Evolutionary conservation across 2,113 vertebrate species (phyloP).

Genomic region (Corydoras sp.): DNA sequence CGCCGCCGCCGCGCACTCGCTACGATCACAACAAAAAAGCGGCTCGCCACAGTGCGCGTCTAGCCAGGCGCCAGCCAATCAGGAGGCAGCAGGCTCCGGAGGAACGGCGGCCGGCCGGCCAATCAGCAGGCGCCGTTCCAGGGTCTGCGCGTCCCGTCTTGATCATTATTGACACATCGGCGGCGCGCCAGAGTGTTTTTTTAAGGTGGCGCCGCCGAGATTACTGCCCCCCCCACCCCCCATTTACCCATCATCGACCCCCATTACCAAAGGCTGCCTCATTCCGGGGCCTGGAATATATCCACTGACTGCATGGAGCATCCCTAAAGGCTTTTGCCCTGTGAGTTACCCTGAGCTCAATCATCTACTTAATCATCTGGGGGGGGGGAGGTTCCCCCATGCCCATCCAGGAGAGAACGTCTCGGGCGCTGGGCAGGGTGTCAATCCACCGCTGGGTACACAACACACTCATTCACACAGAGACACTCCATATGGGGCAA

Average conservation of each 20-base stretch:
- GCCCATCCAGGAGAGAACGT: too few relatives aligned
- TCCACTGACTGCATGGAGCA: too few relatives aligned
- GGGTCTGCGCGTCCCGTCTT: slow-evolving; percentile 44
- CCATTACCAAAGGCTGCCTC: not conserved
- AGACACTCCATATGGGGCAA: too few relatives aligned
- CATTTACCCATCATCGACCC: slow-evolving; percentile 16
- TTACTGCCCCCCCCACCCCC: slow-evolving; percentile 21
- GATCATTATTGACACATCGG: slow-evolving; percentile 63
- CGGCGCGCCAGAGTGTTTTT: slow-evolving; percentile 52
- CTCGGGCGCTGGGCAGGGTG: too few relatives aligned
- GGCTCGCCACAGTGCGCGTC: slow-evolving; percentile 61
- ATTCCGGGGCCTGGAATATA: too few relatives aligned
- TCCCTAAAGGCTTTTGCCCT: too few relatives aligned
- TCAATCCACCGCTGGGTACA: too few relatives aligned
- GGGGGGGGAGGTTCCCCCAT: too few relatives aligned
- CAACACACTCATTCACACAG: too few relatives aligned
- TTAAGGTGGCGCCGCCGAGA: slow-evolving; percentile 54
- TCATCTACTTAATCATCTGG: too few relatives aligned
- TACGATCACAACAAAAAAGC: slow-evolving; percentile 63
- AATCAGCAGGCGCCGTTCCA: slow-evolving; percentile 49
- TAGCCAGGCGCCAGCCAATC: slow-evolving; percentile 57
- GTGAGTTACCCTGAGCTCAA: too few relatives aligned
- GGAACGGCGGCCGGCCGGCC: slow-evolving; percentile 37
- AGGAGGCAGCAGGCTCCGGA: slow-evolving; percentile 39
- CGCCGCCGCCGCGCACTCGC: slow-evolving; percentile 45